Evolutionary conservation across 2,888 invertebrate species (phyloP), one percentile per base, ranked within the genome.

Genomic region (Merodon equestris): DNA sequence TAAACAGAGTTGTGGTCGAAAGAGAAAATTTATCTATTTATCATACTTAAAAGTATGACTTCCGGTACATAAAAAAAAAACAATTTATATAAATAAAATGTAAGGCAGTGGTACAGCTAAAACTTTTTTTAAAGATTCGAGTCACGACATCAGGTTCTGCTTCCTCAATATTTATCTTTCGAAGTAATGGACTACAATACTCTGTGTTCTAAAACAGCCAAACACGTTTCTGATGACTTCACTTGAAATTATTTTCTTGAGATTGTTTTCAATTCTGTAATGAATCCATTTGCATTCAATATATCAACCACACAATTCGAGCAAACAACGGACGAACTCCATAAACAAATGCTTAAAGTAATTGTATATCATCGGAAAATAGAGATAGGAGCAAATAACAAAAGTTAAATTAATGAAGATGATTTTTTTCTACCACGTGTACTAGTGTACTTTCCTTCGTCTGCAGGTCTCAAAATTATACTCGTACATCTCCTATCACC

Each of bases 391-490:
- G 64, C n/a, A n/a, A n/a, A n/a, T n/a, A n/a, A n/a, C n/a, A n/a
- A n/a, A n/a, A n/a, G n/a, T n/a, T 60, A 61, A 61, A 56, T 51
- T 50, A 66, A 50, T 61, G 67, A 61, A n/a, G n/a, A n/a, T 77
- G 67, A 66, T 72, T 61, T 56, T 61, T 56, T 58, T n/a, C n/a
- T n/a, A n/a, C n/a, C n/a, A n/a, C n/a, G n/a, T n/a, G n/a, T n/a
- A n/a, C n/a, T n/a, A n/a, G n/a, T n/a, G n/a, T 15, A 57, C 51
- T 77, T 27, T 40, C 61, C 60, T 47, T 50, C 58, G 51, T 71
- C 76, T 54, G n/a, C 38, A 67, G 71, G 60, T 71, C 51, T 72
- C 42, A 67, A 71, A 71, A 72, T 77, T 72, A 67, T 61, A 70
- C 36, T 70, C 40, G 45, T 40, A 50, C 10, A 18, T 36, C 34